These are phyloP conservation scores for Neotragus pygmaeus DNA, from an alignment of 2,113 vertebrate species.

Conservation along the genomic window DNA sequence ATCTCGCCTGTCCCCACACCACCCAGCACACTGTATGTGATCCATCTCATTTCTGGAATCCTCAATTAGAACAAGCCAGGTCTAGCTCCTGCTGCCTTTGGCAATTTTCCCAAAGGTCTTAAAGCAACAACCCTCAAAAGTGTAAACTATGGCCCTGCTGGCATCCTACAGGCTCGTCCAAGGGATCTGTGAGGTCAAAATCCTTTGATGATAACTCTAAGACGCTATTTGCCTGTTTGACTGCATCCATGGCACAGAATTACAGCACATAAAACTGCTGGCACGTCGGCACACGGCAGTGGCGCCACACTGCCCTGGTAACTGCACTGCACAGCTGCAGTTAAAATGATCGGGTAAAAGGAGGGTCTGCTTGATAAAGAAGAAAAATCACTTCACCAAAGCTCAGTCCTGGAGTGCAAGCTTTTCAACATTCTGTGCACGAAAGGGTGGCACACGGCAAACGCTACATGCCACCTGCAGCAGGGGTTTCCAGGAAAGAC, in stretches of 20 bases:
- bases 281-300: not conserved
- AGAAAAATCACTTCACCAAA: not conserved
- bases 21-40: not conserved
- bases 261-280: not conserved
- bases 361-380: not conserved
- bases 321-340: rapidly evolving
- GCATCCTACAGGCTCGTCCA: not conserved
- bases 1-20: not conserved
- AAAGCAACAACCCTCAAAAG: not conserved
- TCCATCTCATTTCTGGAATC: not conserved
- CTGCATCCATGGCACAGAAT: not conserved
- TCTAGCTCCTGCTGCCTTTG: not conserved
- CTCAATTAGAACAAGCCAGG: not conserved
- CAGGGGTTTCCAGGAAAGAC: too few relatives aligned
- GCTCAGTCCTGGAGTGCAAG: too few relatives aligned
- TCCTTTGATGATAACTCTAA: not conserved
- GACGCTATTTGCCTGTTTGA: not conserved
- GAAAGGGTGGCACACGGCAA: not conserved
- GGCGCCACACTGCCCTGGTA: rapidly evolving
- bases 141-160: not conserved
- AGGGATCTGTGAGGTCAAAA: not conserved
- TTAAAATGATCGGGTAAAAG: not conserved
- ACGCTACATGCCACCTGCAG: rapidly evolving
- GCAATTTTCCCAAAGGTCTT: not conserved
- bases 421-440: not conserved